Conservation (phyloP, 1,140 invertebrate species). For the Pygmarrhopalites habei region DNA sequence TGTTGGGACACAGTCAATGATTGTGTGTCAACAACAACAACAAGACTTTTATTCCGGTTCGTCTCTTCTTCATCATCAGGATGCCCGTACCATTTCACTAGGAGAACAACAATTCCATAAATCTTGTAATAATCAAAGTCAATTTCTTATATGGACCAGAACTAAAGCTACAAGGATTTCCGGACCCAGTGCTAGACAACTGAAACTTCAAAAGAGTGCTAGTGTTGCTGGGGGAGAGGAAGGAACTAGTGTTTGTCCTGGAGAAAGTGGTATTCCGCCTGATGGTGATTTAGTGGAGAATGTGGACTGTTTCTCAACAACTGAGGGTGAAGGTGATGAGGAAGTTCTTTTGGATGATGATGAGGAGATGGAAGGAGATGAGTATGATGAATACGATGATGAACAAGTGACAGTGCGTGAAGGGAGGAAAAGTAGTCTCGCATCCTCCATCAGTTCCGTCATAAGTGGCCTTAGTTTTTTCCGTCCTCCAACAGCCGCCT, state of each 20-base stretch:
- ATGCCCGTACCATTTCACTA: neutral
- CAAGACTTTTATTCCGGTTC: no score
- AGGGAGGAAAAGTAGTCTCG: conserved; percentile 22
- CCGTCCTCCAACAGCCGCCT: conserved; percentile 4
- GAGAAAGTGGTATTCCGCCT: neutral
- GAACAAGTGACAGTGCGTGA: conserved; percentile 34
- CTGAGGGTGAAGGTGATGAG: neutral
- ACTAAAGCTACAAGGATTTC: conserved; percentile 57
- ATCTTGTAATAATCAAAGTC: conserved; percentile 64
- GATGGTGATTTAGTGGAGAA: neutral
- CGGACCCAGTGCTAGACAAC: conserved; percentile 49
- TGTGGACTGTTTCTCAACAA: neutral
- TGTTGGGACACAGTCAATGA: neutral
- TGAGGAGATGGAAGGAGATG: conserved; percentile 25
- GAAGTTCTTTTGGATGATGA: conserved; percentile 6
- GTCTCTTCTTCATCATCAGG: no score
- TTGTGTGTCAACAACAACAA: no score
- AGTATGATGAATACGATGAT: conserved; percentile 35
- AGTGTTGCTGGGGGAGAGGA: conserved; percentile 1
- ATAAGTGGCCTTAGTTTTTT: conserved; percentile 27
- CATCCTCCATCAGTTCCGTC: conserved; percentile 31
- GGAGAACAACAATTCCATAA: conserved; percentile 71
- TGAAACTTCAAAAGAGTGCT: conserved; percentile 44
- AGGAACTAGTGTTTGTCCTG: neutral
- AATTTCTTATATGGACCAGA: conserved; percentile 72